Base-by-base conservation (phyloP, 2,797 vertebrate genomes). In the Cyclopterus lumpus region DNA sequence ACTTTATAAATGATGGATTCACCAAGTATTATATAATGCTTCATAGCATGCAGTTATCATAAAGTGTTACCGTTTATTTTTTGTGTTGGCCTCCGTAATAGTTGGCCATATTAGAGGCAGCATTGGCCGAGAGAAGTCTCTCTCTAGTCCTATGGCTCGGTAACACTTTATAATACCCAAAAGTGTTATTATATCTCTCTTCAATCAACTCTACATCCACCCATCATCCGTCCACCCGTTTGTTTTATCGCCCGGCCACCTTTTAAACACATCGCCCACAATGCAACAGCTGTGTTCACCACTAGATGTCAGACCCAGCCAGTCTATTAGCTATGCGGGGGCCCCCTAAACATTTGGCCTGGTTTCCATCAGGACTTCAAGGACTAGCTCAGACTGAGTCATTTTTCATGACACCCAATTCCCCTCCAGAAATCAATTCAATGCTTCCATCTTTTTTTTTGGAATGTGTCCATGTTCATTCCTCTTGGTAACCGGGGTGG, bases 301-400 rank as follows among this genome's bases (percentile, higher is more conserved):
- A 88, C 85, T 84, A 91, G 91, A 86, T 84, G 90, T 85, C 92
- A 91, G 80, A 40, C 57, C 15, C 34, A 68, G 42, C 32, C 49
- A 83, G 55, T 46, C 8, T 77, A 76, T 81, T 10, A 22, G 42
- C 6, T 5, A 16, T 28, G 26, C 28, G 28, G 26, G 62, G 8
- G 32, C 16, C 49, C 24, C 55, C 12, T 16, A 55, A 59, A 53
- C 49, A 15, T 22, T 26, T 85, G 80, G 71, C 80, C 82, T 82
- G 72, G 69, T 86, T 90, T 84, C 71, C 67, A 65, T 58, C 57
- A 61, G 69, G 65, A 79, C 85, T 67, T 84, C 59, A 80, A 79
- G 80, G 68, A 73, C 80, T 46, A 64, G 73, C 55, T 28, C 54
- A 38, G 51, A 28, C 73, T 76, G 70, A 84, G 72, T 84, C 72